Percentiles rank a stretch among this genome's conserved stretches.
Conservation (phyloP, 2,113 vertebrate species). For the Anolis sagrei region DNA sequence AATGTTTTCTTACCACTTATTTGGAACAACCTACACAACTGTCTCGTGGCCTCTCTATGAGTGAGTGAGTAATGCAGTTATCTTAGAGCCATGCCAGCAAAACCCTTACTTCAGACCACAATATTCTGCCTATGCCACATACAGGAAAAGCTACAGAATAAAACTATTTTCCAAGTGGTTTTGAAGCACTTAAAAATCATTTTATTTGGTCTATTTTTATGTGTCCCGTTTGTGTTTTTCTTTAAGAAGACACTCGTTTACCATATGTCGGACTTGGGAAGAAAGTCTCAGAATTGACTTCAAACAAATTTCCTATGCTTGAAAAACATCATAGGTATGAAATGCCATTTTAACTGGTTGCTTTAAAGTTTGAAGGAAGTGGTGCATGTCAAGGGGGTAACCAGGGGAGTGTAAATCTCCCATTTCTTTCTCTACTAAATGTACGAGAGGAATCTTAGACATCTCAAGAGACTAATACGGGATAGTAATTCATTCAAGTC, state of each 20-base stretch:
- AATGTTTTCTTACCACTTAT: constrained; percentile 42
- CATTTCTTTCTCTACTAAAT: constrained; percentile 46
- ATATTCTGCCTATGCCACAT: neutral
- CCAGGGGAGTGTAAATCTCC: constrained; percentile 45
- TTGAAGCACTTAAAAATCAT: constrained; percentile 27
- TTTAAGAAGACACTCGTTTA: neutral
- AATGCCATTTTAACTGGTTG: constrained; percentile 37
- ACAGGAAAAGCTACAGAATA: constrained; percentile 27
- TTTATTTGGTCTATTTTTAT: constrained; percentile 24
- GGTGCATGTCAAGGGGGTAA: constrained; percentile 41
- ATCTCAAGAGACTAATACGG: constrained; percentile 49
- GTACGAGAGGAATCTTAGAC: constrained; percentile 50
- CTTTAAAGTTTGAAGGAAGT: constrained; percentile 37
- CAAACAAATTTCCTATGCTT: constrained; percentile 42
- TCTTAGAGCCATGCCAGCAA: constrained; percentile 47
- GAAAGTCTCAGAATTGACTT: constrained; percentile 47
- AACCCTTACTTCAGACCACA: constrained; percentile 32
- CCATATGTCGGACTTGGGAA: constrained; percentile 31
- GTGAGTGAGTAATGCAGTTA: constrained; percentile 32
- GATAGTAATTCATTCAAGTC: constrained; percentile 40
- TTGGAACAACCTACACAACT: constrained; percentile 31
- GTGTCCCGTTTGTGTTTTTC: neutral
- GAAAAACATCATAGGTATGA: constrained; percentile 57
- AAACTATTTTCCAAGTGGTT: constrained; percentile 24
- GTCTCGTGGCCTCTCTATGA: constrained; percentile 50